Percentiles rank a stretch among this genome's conserved stretches.
These are phyloP conservation scores for Philereme vetulata DNA, from an alignment of 2,888 invertebrate species.

Conservation along the genomic window DNA sequence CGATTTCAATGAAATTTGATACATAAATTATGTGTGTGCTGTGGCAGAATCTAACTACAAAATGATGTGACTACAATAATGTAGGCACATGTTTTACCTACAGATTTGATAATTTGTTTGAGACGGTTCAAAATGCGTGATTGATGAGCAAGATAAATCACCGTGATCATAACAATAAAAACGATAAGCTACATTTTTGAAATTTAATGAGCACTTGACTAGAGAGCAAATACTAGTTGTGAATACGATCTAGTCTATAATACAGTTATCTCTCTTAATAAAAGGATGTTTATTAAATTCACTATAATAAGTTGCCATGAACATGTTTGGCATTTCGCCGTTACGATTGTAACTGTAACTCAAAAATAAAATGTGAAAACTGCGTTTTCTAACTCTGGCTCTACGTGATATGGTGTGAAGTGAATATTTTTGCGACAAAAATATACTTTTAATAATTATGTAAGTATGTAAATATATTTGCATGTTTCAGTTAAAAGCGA, in stretches of 20 bases:
- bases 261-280: background rate
- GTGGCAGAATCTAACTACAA: too few species aligned
- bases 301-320: background rate
- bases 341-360: conserved; percentile 1
- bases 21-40: too few species aligned
- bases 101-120: too few species aligned
- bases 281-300: background rate
- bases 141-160: background rate
- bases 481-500: background rate
- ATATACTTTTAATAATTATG: background rate
- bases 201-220: background rate
- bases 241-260: background rate
- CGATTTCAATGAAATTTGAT: too few species aligned
- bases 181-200: background rate
- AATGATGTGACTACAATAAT: too few species aligned
- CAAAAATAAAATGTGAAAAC: conserved; percentile 13
- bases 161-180: background rate
- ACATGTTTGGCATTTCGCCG: background rate
- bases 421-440: background rate
- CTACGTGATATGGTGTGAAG: conserved; percentile 20
- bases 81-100: too few species aligned
- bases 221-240: background rate
- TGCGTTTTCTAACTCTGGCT: conserved; percentile 20
- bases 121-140: too few species aligned
- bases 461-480: background rate